Percentiles rank a stretch among this genome's conserved stretches.
Evolutionary conservation across 2,797 vertebrate species (phyloP).

Genomic region (Denticeps clupeoides): DNA sequence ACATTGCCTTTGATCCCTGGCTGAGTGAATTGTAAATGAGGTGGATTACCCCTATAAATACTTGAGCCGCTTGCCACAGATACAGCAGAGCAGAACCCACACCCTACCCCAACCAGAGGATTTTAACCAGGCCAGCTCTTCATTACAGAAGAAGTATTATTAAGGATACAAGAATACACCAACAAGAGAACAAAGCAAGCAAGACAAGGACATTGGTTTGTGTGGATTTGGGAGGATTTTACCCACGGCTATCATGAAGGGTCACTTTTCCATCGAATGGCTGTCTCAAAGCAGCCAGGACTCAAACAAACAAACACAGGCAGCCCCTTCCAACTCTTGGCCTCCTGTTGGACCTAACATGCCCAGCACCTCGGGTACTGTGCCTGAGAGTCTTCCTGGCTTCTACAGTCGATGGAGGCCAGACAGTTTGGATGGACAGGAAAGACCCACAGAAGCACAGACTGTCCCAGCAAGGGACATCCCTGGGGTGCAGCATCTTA

Average conservation of each 20-base stretch:
- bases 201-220: no score
- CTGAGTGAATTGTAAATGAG: conserved; percentile 42
- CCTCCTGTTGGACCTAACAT: not conserved
- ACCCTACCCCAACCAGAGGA: not conserved
- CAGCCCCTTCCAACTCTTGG: conserved; percentile 1
- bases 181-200: no score
- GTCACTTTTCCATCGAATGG: conserved; percentile 65
- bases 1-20: conserved; percentile 56
- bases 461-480: not conserved
- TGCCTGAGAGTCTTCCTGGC: conserved; percentile 58
- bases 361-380: conserved; percentile 44
- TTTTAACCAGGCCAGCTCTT: no score
- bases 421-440: conserved; percentile 11
- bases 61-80: conserved; percentile 5
- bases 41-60: conserved; percentile 50
- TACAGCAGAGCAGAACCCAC: not conserved
- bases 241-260: conserved; percentile 45
- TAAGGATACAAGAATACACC: no score
- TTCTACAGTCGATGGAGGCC: conserved; percentile 47
- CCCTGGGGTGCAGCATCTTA: conserved; percentile 9
- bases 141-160: no score
- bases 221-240: no score
- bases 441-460: not conserved
- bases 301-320: not conserved
- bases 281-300: conserved; percentile 63